Evolutionary conservation across 2,797 vertebrate genomes (phyloP).

Genomic region (Chrysocyon brachyurus): DNA sequence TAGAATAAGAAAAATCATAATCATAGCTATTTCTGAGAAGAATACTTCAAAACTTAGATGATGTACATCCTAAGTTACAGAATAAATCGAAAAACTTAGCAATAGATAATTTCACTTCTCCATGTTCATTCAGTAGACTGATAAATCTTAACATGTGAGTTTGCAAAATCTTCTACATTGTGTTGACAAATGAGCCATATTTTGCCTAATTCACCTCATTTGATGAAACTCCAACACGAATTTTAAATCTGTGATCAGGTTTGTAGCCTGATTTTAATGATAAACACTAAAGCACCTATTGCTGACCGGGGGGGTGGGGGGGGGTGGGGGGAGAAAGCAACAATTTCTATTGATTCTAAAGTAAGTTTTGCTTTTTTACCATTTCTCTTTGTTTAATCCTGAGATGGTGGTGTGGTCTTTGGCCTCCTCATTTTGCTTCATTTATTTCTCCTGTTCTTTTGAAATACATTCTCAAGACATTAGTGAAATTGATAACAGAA

Average conservation of each 20-base stretch:
- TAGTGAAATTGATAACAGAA: constrained; percentile 12
- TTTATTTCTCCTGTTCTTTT: neutral
- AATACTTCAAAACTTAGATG: neutral
- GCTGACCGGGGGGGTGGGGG: neutral
- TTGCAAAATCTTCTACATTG: neutral
- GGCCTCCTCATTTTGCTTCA: neutral
- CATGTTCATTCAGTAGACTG: neutral
- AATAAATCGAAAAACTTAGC: neutral
- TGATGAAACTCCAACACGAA: neutral
- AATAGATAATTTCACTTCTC: neutral
- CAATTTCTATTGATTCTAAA: neutral
- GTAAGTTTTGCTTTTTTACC: neutral
- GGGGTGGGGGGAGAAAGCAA: neutral
- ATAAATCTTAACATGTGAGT: neutral
- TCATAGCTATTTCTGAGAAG: neutral
- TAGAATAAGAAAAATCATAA: neutral
- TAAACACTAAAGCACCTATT: neutral
- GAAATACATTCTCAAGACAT: neutral
- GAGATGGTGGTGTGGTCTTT: neutral
- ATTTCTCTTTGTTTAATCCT: neutral
- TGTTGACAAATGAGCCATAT: neutral
- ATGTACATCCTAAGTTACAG: neutral
- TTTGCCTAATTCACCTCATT: neutral
- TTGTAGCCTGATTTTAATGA: neutral
- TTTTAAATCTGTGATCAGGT: neutral